phyloP scores from a whole-genome alignment of 2,888 invertebrate species.

The Pseudococcus viburni region DNA sequence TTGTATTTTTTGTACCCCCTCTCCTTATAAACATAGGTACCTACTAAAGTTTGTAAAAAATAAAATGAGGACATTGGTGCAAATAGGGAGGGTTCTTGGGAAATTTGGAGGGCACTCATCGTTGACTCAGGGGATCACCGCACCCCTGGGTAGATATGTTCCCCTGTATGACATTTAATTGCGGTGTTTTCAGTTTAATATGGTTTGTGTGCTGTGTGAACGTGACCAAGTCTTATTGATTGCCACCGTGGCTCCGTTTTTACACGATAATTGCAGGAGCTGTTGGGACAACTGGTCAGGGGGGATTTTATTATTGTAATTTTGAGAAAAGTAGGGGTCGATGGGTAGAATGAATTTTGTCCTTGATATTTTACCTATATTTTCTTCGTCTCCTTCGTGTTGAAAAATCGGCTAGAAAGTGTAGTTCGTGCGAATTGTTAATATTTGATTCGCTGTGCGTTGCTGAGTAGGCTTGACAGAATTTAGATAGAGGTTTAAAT shows the following conservation, averaged over 20 bases:
- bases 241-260: not conserved
- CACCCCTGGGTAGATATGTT: too few species aligned
- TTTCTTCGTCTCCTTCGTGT: not conserved
- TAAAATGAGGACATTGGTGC: too few species aligned
- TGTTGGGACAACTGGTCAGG: not conserved
- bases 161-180: not conserved
- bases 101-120: too few species aligned
- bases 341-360: not conserved
- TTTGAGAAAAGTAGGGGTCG: not conserved
- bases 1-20: too few species aligned
- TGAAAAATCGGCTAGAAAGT: not conserved
- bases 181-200: not conserved
- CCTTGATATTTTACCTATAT: not conserved
- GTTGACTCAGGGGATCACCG: too few species aligned
- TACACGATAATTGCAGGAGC: not conserved
- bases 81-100: too few species aligned
- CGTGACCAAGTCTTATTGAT: conserved; percentile 23
- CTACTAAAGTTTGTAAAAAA: too few species aligned
- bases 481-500: not conserved
- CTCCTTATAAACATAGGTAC: too few species aligned
- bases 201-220: conserved; percentile 7
- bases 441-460: not conserved
- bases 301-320: conserved; percentile 33
- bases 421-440: conserved; percentile 16
- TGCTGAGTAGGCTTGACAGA: not conserved